A percentile compares a stretch with the other conserved stretches of the same genome.
phyloP scores from a whole-genome alignment of 2,888 invertebrate genomes.

The Callosobruchus maculatus region DNA sequence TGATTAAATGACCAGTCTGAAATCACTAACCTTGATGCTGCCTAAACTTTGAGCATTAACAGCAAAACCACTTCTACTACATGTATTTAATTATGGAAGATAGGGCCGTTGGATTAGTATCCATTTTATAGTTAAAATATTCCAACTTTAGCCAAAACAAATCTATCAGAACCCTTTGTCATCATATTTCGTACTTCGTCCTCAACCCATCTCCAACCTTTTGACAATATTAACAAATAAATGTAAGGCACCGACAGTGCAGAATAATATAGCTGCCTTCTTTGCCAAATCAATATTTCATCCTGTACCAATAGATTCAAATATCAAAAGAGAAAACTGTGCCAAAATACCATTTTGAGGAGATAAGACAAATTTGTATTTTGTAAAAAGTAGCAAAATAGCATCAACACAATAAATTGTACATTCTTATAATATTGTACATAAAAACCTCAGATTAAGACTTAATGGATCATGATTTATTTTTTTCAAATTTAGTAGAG shows the following conservation, averaged over 20 bases:
- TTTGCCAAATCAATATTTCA: not conserved
- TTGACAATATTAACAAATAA: slow-evolving; percentile 31
- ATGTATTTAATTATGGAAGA: too few species aligned
- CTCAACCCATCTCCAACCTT: slow-evolving; percentile 18
- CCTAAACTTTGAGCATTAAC: not conserved
- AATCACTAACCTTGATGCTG: not conserved
- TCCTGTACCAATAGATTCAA: not conserved
- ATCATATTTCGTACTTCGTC: not conserved
- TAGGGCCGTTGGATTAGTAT: too few species aligned
- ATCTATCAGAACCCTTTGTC: not conserved
- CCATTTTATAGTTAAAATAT: not conserved
- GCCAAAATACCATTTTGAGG: slow-evolving; percentile 24
- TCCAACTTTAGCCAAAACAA: not conserved
- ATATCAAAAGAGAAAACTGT: not conserved
- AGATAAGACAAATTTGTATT: too few species aligned
- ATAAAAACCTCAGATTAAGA: too few species aligned
- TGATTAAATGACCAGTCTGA: not conserved
- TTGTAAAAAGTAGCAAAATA: too few species aligned
- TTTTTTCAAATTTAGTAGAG: too few species aligned
- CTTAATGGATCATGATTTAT: too few species aligned
- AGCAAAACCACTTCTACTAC: too few species aligned
- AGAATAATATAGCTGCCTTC: slow-evolving; percentile 21
- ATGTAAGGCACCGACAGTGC: not conserved
- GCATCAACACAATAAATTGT: too few species aligned
- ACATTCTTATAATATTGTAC: too few species aligned